These are phyloP conservation scores for Castor canadensis DNA, from an alignment of 2,113 vertebrate genomes.

Conservation along the genomic window DNA sequence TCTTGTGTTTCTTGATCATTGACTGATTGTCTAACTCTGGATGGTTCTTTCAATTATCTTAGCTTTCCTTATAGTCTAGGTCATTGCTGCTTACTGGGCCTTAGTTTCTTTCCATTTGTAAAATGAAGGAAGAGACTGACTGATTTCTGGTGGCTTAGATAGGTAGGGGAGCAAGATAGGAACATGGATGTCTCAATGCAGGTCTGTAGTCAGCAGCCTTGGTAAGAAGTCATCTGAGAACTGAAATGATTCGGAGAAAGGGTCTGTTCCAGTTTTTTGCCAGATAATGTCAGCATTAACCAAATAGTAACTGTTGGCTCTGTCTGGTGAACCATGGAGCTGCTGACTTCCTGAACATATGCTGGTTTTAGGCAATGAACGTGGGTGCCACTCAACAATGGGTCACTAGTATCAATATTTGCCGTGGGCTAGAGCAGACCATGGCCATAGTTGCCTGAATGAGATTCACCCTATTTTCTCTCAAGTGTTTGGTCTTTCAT, in stretches of 20 bases:
- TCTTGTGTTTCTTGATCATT: background rate
- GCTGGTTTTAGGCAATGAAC: background rate
- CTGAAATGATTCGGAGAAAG: background rate
- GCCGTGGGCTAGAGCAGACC: background rate
- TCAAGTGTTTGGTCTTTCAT: background rate
- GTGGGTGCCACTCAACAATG: background rate
- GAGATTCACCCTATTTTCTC: background rate
- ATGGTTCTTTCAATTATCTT: background rate
- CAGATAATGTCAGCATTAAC: constrained; percentile 21
- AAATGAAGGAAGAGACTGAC: background rate
- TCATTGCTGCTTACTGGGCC: background rate
- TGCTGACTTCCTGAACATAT: constrained; percentile 56
- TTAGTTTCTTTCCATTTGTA: background rate
- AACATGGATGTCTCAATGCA: background rate
- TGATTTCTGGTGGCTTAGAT: background rate
- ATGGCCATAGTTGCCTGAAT: background rate
- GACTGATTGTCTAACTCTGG: background rate
- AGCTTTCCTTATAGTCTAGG: background rate
- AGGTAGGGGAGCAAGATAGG: background rate
- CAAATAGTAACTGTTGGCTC: constrained; percentile 58
- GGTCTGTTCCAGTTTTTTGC: constrained; percentile 45
- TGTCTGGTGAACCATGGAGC: background rate
- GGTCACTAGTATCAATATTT: constrained; percentile 52
- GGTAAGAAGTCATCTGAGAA: background rate
- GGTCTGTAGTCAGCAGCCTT: background rate